Evolutionary conservation across 2,888 invertebrate genomes (phyloP), one percentile per base, ranked within the genome.

Genomic region (Xanthorhoe designata): DNA sequence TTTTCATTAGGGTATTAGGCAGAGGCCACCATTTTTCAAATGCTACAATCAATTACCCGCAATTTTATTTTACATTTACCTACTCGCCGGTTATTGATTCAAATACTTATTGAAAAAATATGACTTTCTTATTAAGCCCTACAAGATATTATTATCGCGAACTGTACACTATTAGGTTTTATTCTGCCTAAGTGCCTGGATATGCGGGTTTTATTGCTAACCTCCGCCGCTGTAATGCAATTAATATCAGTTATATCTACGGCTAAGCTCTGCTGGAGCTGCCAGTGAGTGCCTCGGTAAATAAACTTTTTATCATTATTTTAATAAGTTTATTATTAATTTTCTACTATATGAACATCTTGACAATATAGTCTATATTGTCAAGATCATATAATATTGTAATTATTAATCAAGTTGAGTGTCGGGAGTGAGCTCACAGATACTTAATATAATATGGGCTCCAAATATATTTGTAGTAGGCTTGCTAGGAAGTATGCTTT

Each of bases 181-280:
- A 50, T 47, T 59, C 49, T 50, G 29, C 19, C 42, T 66, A 38
- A 42, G 42, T 38, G 54, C n/a, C 55, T 55, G 19, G 54, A 54
- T 60, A 50, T 42, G 19, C 18, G 38, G 7, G 32, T 32, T 69
- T 66, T 69, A 69, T 64, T 69, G 42, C 57, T 61, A 45, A 66
- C 58, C 63, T 69, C 69, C 66, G 60, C 60, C 35, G 19, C 24
- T 38, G 18, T 63, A 54, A 61, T 69, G 61, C 54, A 66, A 66
- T 69, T 66, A 69, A 63, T 52, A 60, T 42, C 42, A n/a, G 7
- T 42, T 13, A 47, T 47, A 47, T 47, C 15, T 47, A 6, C 15
- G 15, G 13, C 47, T 47, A 13, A 47, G 47, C 15, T 15, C 38
- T 42, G 38, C 38, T 7, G 6, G 32, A 32, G 32, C 32, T 3